Evolutionary conservation across 2,113 vertebrate genomes (phyloP).

Genomic region (Lepus americanus): DNA sequence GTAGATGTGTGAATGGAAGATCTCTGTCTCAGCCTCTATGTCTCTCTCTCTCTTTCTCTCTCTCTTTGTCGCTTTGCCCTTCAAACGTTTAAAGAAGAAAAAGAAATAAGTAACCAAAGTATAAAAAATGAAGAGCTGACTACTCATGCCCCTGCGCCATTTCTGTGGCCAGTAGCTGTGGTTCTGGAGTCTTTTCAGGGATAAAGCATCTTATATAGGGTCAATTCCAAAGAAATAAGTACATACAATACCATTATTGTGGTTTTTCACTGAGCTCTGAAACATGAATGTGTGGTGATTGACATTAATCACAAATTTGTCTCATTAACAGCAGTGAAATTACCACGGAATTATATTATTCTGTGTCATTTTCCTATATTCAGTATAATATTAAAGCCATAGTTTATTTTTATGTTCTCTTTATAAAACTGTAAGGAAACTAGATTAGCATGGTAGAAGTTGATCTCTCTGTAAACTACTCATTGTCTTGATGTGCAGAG

Average conservation of each 20-base stretch:
- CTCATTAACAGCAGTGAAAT: conserved; percentile 52
- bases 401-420: conserved; percentile 63
- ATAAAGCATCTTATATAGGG: neutral
- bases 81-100: too few species aligned
- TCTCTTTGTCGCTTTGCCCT: too few species aligned
- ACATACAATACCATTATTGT: neutral
- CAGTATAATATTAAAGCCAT: conserved; percentile 56
- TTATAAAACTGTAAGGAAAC: conserved; percentile 54
- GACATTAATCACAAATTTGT: conserved; percentile 56
- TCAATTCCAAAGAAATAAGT: conserved; percentile 33
- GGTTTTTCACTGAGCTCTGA: conserved; percentile 58
- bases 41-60: too few species aligned
- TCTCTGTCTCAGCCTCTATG: too few species aligned
- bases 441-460: conserved; percentile 54
- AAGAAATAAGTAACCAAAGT: too few species aligned
- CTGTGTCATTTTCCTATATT: conserved; percentile 36
- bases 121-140: neutral
- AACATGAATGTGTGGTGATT: conserved; percentile 16
- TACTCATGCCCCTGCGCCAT: neutral
- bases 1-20: too few species aligned
- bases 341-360: conserved; percentile 50
- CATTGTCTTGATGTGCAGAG: conserved; percentile 23
- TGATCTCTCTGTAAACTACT: conserved; percentile 57
- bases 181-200: neutral
- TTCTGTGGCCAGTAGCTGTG: neutral